A percentile compares a stretch with the other conserved stretches of the same genome.
These are phyloP conservation scores for Gymnocephalus cernua DNA, from an alignment of 2,113 vertebrate species.

Conservation along the genomic window DNA sequence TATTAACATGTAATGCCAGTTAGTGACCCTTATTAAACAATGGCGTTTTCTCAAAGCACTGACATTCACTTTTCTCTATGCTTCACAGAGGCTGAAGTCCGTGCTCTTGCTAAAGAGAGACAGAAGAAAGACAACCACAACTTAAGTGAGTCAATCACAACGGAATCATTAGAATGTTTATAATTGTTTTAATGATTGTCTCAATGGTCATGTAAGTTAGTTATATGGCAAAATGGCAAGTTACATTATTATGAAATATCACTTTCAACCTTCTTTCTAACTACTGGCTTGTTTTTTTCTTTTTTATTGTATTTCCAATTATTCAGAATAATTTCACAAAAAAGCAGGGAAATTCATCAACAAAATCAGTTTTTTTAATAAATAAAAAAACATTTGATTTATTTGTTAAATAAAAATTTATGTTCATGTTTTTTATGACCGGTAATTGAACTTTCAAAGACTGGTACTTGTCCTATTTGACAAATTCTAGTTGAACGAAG, in stretches of 20 bases:
- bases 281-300: neutral
- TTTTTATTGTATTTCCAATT: neutral
- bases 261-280: neutral
- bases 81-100: conserved; percentile 79
- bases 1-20: neutral
- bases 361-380: neutral
- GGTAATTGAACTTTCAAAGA: neutral
- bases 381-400: too few species aligned
- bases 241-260: neutral
- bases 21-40: neutral
- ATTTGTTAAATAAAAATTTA: neutral
- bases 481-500: conserved; percentile 89
- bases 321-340: neutral
- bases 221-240: neutral
- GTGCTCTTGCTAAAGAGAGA: conserved; percentile 88
- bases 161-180: neutral
- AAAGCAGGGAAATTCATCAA: neutral
- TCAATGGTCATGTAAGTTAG: neutral
- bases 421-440: neutral
- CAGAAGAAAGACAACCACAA: conserved; percentile 98
- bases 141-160: conserved; percentile 87
- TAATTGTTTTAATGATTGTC: neutral
- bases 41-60: neutral
- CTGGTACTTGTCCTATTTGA: neutral
- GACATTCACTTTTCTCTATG: neutral